Evolutionary conservation across 2,113 vertebrate species (phyloP), one percentile per base, ranked within the genome.

Genomic region (Passer domesticus): DNA sequence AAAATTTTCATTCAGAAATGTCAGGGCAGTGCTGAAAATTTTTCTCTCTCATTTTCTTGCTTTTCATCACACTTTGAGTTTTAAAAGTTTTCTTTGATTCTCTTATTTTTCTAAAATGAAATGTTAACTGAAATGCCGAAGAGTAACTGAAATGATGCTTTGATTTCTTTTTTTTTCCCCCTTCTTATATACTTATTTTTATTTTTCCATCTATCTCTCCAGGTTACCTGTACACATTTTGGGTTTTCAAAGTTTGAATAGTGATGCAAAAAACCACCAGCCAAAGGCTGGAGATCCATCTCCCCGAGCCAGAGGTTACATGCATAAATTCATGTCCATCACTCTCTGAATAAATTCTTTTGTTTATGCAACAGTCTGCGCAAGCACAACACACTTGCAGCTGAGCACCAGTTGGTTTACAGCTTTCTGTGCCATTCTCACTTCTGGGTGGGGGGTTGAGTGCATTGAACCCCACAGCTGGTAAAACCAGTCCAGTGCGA

Each of bases 321-420:
- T 83, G 94, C 93, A 94, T 95, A 93, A 96, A 96, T 96, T 95
- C 92, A 95, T 84, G 90, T 92, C 93, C 85, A 88, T 93, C 93
- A 83, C 1, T 3, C 92, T 88, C 83, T 93, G 94, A 96, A 95
- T 94, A 96, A 95, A 93, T 94, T 90, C 94, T 96, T 95, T 95
- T 95, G 92, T 96, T 96, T 95, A 92, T 87, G 92, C 94, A 88
- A 93, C 92, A 96, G 60, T 96, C 90, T 96, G 82, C 2, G 7
- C 93, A 90, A 94, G 88, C 93, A 97, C 83, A 96, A 92, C 92
- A 95, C 79, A 90, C 94, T 95, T 96, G 94, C 95, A 96, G 94
- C 95, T 96, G 93, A 96, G 88, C 88, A 95, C 95, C 95, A 95
- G 90, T 95, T 91, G 94, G 94, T 80, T 95, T 95, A 88, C 94